These are phyloP conservation scores for Lepidurus apus DNA, from an alignment of 1,140 invertebrate genomes.

Conservation along the genomic window DNA sequence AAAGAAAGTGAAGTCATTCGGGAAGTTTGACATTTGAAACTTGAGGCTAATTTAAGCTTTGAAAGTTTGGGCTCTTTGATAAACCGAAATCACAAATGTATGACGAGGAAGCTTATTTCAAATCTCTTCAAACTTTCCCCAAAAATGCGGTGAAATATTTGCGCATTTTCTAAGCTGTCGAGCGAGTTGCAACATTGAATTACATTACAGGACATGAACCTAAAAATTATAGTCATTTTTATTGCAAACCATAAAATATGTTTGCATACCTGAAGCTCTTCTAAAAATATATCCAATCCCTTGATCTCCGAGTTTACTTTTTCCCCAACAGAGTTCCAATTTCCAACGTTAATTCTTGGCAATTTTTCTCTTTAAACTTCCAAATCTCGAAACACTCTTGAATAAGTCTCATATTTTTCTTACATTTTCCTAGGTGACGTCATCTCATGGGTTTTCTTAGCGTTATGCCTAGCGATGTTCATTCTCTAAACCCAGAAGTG, in stretches of 20 bases:
- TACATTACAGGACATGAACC: no score
- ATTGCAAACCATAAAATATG: no score
- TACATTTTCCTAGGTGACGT: conserved; percentile 1
- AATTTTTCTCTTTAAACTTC: neutral
- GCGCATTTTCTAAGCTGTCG: no score
- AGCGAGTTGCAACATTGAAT: no score
- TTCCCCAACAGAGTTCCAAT: no score
- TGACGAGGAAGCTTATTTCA: no score
- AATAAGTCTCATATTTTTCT: neutral
- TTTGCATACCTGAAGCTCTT: no score
- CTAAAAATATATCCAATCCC: no score
- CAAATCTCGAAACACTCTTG: neutral
- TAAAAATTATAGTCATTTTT: no score
- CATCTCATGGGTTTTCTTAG: conserved; percentile 1
- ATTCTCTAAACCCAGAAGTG: neutral
- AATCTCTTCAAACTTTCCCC: no score
- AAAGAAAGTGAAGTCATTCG: neutral
- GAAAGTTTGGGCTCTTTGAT: neutral
- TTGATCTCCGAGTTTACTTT: no score
- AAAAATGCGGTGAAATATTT: no score
- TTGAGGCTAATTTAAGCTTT: neutral
- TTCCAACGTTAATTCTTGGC: neutral
- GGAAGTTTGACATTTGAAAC: neutral
- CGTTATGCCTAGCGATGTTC: neutral
- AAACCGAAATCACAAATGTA: neutral